phyloP scores from a whole-genome alignment of 2,113 vertebrate species.

The Rhombomys opimus region DNA sequence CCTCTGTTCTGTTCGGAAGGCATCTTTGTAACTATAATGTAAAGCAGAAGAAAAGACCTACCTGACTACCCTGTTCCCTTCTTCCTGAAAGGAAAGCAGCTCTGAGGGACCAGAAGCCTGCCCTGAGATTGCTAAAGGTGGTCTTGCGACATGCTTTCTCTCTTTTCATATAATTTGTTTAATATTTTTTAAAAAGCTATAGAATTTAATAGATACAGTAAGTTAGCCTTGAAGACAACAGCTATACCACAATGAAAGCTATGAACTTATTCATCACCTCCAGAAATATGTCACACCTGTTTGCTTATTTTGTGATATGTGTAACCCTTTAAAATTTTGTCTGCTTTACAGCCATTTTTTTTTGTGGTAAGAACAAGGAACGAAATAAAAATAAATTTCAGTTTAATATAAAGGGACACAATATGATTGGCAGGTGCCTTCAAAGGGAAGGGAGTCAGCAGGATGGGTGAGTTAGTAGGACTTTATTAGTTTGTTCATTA shows the following conservation, averaged over 20 bases:
- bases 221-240: background rate
- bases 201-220: background rate
- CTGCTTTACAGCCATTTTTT: background rate
- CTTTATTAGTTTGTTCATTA: background rate
- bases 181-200: background rate
- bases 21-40: conserved; percentile 64
- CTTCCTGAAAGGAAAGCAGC: accelerated
- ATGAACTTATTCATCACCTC: background rate
- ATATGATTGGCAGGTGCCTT: background rate
- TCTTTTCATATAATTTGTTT: background rate
- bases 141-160: background rate
- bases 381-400: background rate
- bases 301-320: background rate
- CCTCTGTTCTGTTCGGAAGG: conserved; percentile 69
- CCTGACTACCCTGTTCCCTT: background rate
- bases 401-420: background rate
- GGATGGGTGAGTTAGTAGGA: too few species aligned
- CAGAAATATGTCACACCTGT: background rate
- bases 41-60: background rate
- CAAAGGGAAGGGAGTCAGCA: background rate
- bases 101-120: background rate
- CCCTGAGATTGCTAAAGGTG: background rate
- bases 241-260: background rate
- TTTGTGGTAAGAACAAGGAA: background rate
- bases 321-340: background rate